A percentile compares a stretch with the other conserved stretches of the same genome.
phyloP scores from a whole-genome alignment of 2,888 invertebrate genomes.

The Cremastinae sp. region DNA sequence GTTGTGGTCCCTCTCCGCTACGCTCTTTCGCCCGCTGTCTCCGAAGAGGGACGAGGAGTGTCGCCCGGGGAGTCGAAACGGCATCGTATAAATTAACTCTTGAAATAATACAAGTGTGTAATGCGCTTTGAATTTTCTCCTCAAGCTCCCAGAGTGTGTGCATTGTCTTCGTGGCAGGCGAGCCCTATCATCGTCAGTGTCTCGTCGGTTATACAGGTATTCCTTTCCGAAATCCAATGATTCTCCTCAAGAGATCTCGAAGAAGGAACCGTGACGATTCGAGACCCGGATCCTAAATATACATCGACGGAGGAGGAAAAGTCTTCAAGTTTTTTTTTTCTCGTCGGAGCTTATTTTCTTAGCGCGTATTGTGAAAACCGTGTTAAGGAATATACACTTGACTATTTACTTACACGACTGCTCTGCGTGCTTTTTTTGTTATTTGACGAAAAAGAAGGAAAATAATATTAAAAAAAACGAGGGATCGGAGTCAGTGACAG shows the following conservation, averaged over 20 bases:
- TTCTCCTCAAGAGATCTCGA: background rate
- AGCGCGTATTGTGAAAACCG: constrained; percentile 26
- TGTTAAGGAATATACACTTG: background rate
- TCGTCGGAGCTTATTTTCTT: background rate
- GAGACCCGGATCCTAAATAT: constrained; percentile 25
- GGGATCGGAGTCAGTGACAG: constrained; percentile 30
- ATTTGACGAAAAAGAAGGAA: constrained; percentile 4
- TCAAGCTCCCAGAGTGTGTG: background rate
- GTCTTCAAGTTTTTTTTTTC: constrained; percentile 3
- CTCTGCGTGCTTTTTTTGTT: constrained; percentile 3
- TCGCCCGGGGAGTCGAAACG: constrained; percentile 26
- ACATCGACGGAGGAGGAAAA: constrained; percentile 17
- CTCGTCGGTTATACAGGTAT: background rate
- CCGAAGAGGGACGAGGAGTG: constrained; percentile 7
- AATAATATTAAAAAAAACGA: constrained; percentile 16
- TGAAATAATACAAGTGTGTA: constrained; percentile 48
- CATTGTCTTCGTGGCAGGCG: background rate
- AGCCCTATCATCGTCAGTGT: background rate
- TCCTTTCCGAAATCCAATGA: background rate
- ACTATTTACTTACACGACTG: background rate
- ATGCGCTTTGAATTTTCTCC: constrained; percentile 17
- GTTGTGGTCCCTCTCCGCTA: constrained; percentile 25
- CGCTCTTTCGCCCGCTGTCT: constrained; percentile 5
- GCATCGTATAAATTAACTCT: constrained; percentile 38
- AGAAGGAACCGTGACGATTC: background rate